Evolutionary conservation across 2,888 invertebrate species (phyloP).

Genomic region (Aporophyla lueneburgensis): DNA sequence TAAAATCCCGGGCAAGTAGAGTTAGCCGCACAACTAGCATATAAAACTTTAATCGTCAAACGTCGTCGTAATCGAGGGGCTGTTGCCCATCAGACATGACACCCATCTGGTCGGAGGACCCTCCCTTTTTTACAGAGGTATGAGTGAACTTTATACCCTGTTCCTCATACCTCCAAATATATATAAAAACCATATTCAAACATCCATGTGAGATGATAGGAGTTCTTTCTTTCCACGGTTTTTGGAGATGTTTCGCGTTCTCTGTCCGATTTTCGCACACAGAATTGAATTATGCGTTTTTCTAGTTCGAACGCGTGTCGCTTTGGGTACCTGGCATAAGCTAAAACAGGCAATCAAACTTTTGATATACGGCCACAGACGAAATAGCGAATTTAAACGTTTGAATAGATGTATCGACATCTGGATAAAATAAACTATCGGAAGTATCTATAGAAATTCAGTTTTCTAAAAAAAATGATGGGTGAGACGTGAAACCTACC

Average conservation of each 20-base stretch:
- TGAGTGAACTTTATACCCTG: no score
- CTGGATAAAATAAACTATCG: background rate
- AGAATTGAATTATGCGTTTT: background rate
- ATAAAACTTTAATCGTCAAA: no score
- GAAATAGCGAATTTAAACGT: background rate
- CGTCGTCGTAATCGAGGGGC: no score
- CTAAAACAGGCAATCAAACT: background rate
- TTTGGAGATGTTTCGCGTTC: background rate
- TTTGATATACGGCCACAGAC: background rate
- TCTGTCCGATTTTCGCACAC: background rate
- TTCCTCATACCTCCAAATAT: no score
- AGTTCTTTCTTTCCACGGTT: constrained; percentile 5
- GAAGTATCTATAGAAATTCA: background rate
- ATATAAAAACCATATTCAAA: background rate
- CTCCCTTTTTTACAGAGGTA: no score
- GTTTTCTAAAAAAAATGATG: constrained; percentile 3
- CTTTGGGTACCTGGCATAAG: background rate
- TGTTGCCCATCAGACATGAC: no score
- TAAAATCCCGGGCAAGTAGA: no score
- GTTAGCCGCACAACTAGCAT: no score
- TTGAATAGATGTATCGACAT: background rate
- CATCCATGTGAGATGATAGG: background rate
- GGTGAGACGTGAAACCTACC: background rate
- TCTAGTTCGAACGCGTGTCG: background rate
- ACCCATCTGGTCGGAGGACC: no score